Evolutionary conservation across 2,797 vertebrate species (phyloP).

Genomic region (Periophthalmus magnuspinnatus): DNA sequence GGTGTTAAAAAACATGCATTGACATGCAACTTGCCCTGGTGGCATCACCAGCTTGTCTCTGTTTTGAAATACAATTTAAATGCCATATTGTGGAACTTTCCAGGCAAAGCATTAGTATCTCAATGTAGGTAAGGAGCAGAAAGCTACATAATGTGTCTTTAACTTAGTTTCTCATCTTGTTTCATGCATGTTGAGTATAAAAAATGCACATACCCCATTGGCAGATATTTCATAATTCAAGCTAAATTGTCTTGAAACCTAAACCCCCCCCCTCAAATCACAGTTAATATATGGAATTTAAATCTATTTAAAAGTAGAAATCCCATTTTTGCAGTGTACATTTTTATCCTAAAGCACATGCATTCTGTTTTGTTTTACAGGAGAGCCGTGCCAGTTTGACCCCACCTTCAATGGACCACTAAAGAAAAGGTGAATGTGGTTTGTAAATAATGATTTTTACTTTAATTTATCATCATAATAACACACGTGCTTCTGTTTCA

Average conservation of each 20-base stretch:
- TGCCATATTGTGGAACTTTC: too few species aligned
- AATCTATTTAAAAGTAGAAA: neutral
- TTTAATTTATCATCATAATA: neutral
- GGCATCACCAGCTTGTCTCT: too few species aligned
- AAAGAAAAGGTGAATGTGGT: slow-evolving; percentile 78
- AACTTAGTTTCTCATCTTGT: too few species aligned
- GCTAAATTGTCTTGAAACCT: too few species aligned
- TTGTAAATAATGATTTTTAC: neutral
- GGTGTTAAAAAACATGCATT: too few species aligned
- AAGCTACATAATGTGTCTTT: too few species aligned
- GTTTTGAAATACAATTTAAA: too few species aligned
- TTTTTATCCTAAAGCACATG: neutral
- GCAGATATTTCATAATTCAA: neutral
- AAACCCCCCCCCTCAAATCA: neutral
- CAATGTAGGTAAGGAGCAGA: too few species aligned
- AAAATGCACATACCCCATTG: neutral
- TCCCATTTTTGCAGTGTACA: neutral
- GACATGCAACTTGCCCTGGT: too few species aligned
- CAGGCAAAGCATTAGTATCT: too few species aligned
- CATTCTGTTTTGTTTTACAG: slow-evolving; percentile 58
- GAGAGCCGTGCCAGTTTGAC: slow-evolving; percentile 78
- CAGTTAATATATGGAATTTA: neutral
- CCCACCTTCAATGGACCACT: slow-evolving; percentile 83
- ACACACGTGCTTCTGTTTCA: neutral
- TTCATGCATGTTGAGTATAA: too few species aligned